phyloP scores from a whole-genome alignment of 2,797 vertebrate genomes.

The Anas flavirostris region DNA sequence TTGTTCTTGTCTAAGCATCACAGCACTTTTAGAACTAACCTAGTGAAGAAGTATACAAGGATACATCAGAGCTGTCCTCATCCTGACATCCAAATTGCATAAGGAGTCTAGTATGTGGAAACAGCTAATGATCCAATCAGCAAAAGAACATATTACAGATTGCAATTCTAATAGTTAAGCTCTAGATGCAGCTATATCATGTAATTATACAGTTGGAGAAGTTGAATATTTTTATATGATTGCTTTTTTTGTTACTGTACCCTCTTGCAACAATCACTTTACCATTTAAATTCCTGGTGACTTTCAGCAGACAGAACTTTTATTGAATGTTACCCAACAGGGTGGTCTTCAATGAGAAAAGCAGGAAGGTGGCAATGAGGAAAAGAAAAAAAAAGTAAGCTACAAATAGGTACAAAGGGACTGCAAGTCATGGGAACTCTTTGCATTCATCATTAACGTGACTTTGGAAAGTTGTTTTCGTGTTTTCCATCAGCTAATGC shows the following conservation, averaged over 20 bases:
- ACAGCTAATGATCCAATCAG: conserved; percentile 47
- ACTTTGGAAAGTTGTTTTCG: neutral
- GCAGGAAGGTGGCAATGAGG: neutral
- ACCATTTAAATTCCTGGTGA: conserved; percentile 9
- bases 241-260: neutral
- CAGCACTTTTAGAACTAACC: conserved; percentile 6
- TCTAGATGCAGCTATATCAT: conserved; percentile 7
- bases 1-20: neutral
- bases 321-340: neutral
- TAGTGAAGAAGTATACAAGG: neutral
- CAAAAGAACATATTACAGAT: conserved; percentile 8
- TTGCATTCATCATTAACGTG: neutral
- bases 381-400: neutral
- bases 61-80: neutral
- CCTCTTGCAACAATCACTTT: neutral
- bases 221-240: neutral
- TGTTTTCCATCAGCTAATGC: neutral
- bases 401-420: neutral
- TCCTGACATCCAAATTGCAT: neutral
- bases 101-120: conserved; percentile 7
- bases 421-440: neutral
- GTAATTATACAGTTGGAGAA: conserved; percentile 15
- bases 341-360: neutral
- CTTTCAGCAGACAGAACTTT: neutral
- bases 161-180: conserved; percentile 18